Base-by-base conservation (phyloP, 2,797 vertebrate genomes). In the Rhincodon typus region DNA sequence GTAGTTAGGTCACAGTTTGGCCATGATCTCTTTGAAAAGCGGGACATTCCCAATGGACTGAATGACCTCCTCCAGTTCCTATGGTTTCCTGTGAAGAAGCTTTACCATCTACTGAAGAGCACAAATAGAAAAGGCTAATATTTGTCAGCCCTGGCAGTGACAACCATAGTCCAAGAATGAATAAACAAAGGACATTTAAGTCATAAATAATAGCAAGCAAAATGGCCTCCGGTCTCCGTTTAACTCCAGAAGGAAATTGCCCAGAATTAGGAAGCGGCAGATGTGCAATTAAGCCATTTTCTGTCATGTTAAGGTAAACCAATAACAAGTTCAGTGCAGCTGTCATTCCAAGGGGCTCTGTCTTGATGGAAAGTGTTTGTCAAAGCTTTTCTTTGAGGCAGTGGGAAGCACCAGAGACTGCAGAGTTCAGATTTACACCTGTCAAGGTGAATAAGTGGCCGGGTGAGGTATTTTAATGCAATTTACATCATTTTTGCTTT, bases 201-300 rank as follows among this genome's bases (percentile, higher is more conserved):
- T 15, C 30, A 67, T 91, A n/a, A 91, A 17, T 66, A 62, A 57
- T 91, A 38, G 34, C 30, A 91, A 67, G 62, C 34, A 91, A 6
- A 3, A 23, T 67, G 62, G 23, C 88, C 57, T 66, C 2, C 2
- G 57, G 88, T 62, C n/a, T 38, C 38, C n/a, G 23, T 7, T 91
- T 91, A 91, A n/a, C 38, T 91, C 34, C 34, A 91, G 38, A 69
- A 69, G 34, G 42, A 93, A 93, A 93, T 93, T 67, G 2, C 90
- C 25, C 90, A 34, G 38, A 91, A 91, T 66, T 91, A 91, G 53
- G 34, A n/a, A 91, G 66, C 0, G n/a, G 90, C 34, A 2, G 62
- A 67, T 93, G 62, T 93, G 90, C 23, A 67, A 67, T 93, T 23
- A 93, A 93, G 62, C n/a, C 90, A 93, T 69, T 67, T 67, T 93